Percentiles rank a stretch among this genome's conserved stretches.
Evolutionary conservation across 2,113 vertebrate genomes (phyloP).

Genomic region (Aplodontia rufa): DNA sequence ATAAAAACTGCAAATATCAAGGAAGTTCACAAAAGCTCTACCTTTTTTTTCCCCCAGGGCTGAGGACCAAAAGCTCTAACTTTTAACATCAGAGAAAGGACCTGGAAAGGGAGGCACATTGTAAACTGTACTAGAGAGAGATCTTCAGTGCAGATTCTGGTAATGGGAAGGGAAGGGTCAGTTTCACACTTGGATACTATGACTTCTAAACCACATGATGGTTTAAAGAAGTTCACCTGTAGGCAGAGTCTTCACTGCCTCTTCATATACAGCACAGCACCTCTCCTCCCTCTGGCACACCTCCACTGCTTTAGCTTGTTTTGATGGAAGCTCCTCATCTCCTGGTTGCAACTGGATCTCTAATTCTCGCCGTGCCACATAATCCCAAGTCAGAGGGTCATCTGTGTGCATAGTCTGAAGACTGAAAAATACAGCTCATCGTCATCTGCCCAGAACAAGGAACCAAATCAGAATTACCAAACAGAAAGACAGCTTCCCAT

Average conservation of each 20-base stretch:
- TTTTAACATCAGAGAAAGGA: background rate
- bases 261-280: conserved; percentile 93
- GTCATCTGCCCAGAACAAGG: background rate
- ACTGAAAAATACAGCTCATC: conserved; percentile 78
- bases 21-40: background rate
- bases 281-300: conserved; percentile 88
- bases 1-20: background rate
- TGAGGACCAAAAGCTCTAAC: background rate
- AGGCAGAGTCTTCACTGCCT: conserved; percentile 87
- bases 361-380: conserved; percentile 92
- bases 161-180: background rate
- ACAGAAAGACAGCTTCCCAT: background rate
- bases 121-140: background rate
- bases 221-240: conserved; percentile 85
- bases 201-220: fast-evolving
- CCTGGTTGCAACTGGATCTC: conserved; percentile 76
- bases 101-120: background rate
- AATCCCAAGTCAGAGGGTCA: conserved; percentile 93
- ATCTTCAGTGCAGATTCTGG: background rate
- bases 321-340: conserved; percentile 78
- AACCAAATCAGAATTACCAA: background rate
- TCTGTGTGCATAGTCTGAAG: conserved; percentile 88
- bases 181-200: background rate
- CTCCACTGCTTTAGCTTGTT: conserved; percentile 87
- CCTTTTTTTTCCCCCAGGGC: no score